Evolutionary conservation across 2,797 vertebrate species (phyloP).

Genomic region (Triplophysa bombifrons): DNA sequence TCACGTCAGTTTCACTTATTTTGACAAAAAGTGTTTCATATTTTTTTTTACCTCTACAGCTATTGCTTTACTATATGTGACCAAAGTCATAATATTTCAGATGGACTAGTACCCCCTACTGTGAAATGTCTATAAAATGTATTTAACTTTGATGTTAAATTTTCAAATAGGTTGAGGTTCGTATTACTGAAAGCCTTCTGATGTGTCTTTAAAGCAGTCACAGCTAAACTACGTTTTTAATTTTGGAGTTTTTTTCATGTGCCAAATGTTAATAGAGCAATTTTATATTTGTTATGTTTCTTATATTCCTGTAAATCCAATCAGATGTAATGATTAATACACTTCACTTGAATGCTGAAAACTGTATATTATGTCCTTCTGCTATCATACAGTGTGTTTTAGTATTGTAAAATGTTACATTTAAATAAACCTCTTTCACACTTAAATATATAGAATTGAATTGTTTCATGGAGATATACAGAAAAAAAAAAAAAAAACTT

Average conservation of each 20-base stretch:
- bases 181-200: background rate
- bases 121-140: background rate
- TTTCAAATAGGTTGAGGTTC: background rate
- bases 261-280: slow-evolving; percentile 6
- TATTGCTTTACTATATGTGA: background rate
- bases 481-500: background rate
- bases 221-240: background rate
- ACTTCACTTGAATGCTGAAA: slow-evolving; percentile 5
- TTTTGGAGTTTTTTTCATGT: background rate
- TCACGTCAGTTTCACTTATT: background rate
- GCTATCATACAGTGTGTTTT: slow-evolving; percentile 5
- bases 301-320: slow-evolving; percentile 5
- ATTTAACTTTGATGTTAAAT: background rate
- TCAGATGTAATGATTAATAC: slow-evolving; percentile 24
- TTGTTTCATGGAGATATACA: background rate
- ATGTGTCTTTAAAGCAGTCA: background rate
- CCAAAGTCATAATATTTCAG: slow-evolving; percentile 15
- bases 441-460: background rate
- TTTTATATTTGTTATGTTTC: slow-evolving; percentile 32
- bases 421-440: slow-evolving; percentile 2
- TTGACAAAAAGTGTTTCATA: background rate
- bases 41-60: slow-evolving; percentile 7
- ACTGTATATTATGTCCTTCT: slow-evolving; percentile 7
- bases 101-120: slow-evolving; percentile 10
- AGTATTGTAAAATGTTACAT: slow-evolving; percentile 4